Evolutionary conservation across 2,113 vertebrate genomes (phyloP), one percentile per base, ranked within the genome.

Genomic region (Oxyura jamaicensis): DNA sequence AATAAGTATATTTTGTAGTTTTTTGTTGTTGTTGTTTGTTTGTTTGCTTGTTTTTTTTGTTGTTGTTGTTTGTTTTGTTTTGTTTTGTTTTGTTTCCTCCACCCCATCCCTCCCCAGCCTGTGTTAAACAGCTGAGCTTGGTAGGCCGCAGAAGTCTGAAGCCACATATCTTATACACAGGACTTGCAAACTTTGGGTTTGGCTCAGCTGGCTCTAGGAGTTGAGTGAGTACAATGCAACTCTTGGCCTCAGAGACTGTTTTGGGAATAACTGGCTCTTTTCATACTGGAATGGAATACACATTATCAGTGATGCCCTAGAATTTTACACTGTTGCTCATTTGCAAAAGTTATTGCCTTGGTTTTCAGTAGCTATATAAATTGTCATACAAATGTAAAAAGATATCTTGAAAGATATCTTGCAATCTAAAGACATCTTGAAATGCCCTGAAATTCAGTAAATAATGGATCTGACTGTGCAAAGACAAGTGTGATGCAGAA

Each of bases 111-210:
- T 25, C 25, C 7, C 16, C 48, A 36, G 5, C 29, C 55, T 60
- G 74, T 33, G 68, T 23, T 29, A 8, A 2, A 11, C 15, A 13
- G 46, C 33, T 25, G 35, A 31, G n/a, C 26, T 68, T 60, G 35
- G 33, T 8, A 19, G 44, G 5, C 41, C 3, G 1, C 17, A 1
- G 18, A 11, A 12, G 7, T 31, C 52, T 22, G n/a, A 12, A 2
- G 4, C 31, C 15, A 55, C 3, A 3, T 4, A 2, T 7, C 10
- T 5, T 31, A 8, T 11, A 20, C 21, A 2, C 19, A 46, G 66
- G 31, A 6, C 0, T 28, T 39, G 62, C 31, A 83, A 65, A 26
- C 21, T 6, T 3, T 19, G n/a, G 7, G 42, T 39, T 36, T 22
- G 3, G 33, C 6, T 52, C 20, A 59, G 55, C 18, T 53, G 35